Evolutionary conservation across 2,797 vertebrate genomes (phyloP).

Genomic region (Dendrocincla fuliginosa): DNA sequence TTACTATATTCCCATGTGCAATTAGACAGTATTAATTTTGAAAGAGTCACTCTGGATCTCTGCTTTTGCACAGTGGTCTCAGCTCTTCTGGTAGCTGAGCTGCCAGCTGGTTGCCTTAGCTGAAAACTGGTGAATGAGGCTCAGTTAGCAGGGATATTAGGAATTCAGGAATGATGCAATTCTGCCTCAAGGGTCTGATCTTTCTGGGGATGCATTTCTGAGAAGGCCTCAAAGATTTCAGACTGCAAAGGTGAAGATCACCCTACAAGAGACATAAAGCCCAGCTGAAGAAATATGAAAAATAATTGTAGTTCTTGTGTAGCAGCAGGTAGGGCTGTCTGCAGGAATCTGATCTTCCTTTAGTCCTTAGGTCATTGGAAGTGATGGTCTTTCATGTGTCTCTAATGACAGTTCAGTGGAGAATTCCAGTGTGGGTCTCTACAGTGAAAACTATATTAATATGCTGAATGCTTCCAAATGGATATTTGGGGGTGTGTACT

Average conservation of each 20-base stretch:
- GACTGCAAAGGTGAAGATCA: neutral
- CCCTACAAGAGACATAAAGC: neutral
- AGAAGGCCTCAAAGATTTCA: neutral
- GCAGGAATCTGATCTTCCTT: neutral
- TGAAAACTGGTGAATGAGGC: neutral
- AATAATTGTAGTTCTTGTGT: neutral
- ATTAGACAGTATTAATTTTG: neutral
- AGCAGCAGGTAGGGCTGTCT: neutral
- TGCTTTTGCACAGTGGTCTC: neutral
- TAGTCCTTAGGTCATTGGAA: neutral
- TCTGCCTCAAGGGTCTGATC: neutral
- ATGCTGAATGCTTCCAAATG: neutral
- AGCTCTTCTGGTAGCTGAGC: neutral
- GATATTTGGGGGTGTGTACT: neutral
- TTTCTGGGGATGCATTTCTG: neutral
- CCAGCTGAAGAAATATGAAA: neutral
- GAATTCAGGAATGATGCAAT: neutral
- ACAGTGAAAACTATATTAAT: neutral
- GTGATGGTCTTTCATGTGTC: neutral
- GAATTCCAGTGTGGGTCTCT: neutral
- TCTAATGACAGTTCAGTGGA: neutral
- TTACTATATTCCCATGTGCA: neutral
- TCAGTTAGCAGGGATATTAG: neutral
- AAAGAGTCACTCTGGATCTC: neutral
- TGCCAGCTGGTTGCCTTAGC: neutral